Conservation (phyloP, 1,140 invertebrate species). For the Scylla paramamosain region DNA sequence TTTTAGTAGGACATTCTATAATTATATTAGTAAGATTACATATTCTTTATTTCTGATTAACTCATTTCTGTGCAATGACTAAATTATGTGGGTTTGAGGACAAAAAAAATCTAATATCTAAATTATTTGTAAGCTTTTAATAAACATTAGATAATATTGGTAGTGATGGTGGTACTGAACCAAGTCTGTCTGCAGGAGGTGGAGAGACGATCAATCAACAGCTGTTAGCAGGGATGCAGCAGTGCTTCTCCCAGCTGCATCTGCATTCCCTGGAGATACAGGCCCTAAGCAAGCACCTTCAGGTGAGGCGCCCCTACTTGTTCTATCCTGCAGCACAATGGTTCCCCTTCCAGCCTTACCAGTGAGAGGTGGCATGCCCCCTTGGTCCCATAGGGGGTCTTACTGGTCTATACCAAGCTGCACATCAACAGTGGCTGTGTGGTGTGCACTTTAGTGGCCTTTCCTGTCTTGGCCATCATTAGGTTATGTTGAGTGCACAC, state of each 20-base stretch:
- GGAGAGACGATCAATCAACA: conserved; percentile 60
- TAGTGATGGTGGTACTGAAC: background rate
- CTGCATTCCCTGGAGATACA: conserved; percentile 77
- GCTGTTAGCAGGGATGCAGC: conserved; percentile 69
- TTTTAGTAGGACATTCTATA: too few relatives aligned
- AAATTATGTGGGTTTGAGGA: too few relatives aligned
- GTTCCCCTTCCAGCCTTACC: conserved; percentile 38
- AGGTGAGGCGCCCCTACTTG: conserved; percentile 73
- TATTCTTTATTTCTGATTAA: background rate
- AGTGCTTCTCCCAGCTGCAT: conserved; percentile 77
- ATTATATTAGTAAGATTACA: background rate
- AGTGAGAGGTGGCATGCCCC: background rate
- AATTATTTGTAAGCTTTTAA: too few relatives aligned
- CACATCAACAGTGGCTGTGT: too few relatives aligned
- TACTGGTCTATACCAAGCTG: too few relatives aligned
- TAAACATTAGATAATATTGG: too few relatives aligned
- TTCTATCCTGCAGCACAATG: conserved; percentile 41
- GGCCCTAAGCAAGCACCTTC: conserved; percentile 77
- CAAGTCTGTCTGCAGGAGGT: background rate
- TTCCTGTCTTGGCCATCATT: too few relatives aligned
- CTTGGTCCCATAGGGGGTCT: too few relatives aligned
- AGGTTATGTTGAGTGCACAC: too few relatives aligned
- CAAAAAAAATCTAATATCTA: too few relatives aligned
- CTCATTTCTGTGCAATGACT: background rate
- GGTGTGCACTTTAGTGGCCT: too few relatives aligned